A percentile compares a stretch with the other conserved stretches of the same genome.
These are phyloP conservation scores for Heterochromis multidens DNA, from an alignment of 2,113 vertebrate genomes.

Conservation along the genomic window DNA sequence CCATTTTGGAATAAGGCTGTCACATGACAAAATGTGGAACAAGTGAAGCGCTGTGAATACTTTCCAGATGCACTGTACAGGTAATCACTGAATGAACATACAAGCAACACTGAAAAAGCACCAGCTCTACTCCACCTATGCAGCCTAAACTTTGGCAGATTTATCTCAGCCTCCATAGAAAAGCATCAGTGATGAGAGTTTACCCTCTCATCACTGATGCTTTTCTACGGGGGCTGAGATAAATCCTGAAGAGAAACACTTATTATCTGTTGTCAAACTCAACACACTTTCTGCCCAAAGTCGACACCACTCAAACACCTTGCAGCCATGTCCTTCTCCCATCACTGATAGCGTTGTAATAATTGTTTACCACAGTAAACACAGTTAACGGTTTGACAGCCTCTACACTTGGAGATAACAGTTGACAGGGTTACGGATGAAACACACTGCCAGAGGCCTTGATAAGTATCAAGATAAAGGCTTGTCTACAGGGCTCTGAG, in stretches of 20 bases:
- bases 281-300: neutral
- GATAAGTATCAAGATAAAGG: conserved; percentile 64
- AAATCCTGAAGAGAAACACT: conserved; percentile 27
- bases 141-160: conserved; percentile 1
- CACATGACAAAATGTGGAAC: too few relatives aligned
- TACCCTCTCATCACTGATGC: conserved; percentile 16
- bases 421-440: conserved; percentile 34
- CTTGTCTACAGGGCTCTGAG: conserved; percentile 23
- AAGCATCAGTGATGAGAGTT: too few relatives aligned
- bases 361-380: conserved; percentile 14
- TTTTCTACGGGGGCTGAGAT: conserved; percentile 10
- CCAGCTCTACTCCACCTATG: neutral
- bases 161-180: too few relatives aligned
- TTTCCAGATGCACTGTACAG: too few relatives aligned
- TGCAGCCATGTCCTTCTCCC: conserved; percentile 19
- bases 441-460: conserved; percentile 29
- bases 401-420: conserved; percentile 52
- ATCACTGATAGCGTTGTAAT: conserved; percentile 35
- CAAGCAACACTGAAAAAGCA: neutral
- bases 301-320: conserved; percentile 27
- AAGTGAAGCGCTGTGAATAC: too few relatives aligned
- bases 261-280: conserved; percentile 41
- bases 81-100: neutral
- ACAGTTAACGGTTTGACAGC: conserved; percentile 54
- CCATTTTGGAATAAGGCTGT: too few relatives aligned